These are phyloP conservation scores for Torymus tubicola DNA, from an alignment of 2,888 invertebrate species.

Conservation along the genomic window DNA sequence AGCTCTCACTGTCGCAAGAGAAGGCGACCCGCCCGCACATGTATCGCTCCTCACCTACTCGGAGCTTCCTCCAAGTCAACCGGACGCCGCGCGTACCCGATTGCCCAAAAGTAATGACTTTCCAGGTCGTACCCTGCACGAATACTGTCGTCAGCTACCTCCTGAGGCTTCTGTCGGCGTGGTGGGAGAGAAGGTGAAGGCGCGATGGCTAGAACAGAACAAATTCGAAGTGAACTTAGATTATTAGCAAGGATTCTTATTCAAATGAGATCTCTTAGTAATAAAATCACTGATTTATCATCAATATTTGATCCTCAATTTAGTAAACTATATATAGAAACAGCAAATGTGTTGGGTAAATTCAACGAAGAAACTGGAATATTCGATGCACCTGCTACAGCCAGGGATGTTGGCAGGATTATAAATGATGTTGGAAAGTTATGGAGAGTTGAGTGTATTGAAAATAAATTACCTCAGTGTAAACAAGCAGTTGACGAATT, in stretches of 20 bases:
- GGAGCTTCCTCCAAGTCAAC: too few species aligned
- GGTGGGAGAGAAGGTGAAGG: too few species aligned
- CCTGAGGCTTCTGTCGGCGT: too few species aligned
- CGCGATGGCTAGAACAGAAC: too few species aligned
- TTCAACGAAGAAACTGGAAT: not conserved
- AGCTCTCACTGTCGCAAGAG: too few species aligned
- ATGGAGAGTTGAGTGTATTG: not conserved
- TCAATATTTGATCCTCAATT: conserved; percentile 1
- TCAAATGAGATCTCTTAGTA: not conserved
- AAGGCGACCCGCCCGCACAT: too few species aligned
- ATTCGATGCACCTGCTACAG: conserved; percentile 7
- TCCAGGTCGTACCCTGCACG: too few species aligned
- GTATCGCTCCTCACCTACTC: too few species aligned
- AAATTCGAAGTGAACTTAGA: conserved; percentile 45
- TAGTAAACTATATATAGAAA: conserved; percentile 22
- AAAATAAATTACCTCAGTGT: not conserved
- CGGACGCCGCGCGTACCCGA: too few species aligned
- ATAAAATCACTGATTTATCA: not conserved
- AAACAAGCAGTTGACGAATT: not conserved
- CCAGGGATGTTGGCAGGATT: conserved; percentile 9
- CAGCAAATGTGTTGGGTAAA: not conserved
- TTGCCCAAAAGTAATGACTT: too few species aligned
- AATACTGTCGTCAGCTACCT: too few species aligned
- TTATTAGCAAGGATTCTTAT: conserved; percentile 11
- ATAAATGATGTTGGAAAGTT: not conserved